Evolutionary conservation across 2,113 vertebrate genomes (phyloP).

Genomic region (Corythaeola cristata): DNA sequence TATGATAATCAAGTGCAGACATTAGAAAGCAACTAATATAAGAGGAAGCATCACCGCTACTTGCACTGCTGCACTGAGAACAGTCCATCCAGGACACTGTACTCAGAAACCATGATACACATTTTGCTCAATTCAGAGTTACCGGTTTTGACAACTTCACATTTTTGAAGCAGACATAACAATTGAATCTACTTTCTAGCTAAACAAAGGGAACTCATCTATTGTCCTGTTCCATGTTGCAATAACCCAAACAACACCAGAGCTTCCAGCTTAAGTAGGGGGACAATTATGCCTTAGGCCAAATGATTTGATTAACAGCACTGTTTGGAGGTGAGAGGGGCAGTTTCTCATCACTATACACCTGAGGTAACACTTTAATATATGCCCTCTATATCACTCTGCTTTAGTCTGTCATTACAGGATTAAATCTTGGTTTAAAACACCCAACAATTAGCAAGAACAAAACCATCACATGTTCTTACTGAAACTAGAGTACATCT

Average conservation of each 20-base stretch:
- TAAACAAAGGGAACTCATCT: neutral
- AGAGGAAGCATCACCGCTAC: neutral
- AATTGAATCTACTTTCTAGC: neutral
- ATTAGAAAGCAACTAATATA: neutral
- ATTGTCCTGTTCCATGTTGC: neutral
- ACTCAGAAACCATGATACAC: neutral
- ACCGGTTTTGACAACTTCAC: neutral
- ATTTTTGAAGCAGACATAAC: neutral
- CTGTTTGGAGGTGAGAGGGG: neutral
- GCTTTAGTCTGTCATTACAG: neutral
- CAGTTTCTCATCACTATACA: neutral
- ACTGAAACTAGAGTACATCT: neutral
- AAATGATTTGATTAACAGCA: neutral
- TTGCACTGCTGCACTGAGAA: neutral
- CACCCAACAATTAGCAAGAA: neutral
- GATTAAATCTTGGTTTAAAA: neutral
- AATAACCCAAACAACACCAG: neutral
- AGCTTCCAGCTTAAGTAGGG: neutral
- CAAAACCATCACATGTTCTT: neutral
- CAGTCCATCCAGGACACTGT: neutral
- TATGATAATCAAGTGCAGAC: neutral
- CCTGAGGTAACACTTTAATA: neutral
- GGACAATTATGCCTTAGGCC: neutral
- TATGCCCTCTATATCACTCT: neutral
- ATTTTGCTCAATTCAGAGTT: neutral